A percentile compares a stretch with the other conserved stretches of the same genome.
phyloP scores from a whole-genome alignment of 2,113 vertebrate species.

The Sebastes schlegelii region DNA sequence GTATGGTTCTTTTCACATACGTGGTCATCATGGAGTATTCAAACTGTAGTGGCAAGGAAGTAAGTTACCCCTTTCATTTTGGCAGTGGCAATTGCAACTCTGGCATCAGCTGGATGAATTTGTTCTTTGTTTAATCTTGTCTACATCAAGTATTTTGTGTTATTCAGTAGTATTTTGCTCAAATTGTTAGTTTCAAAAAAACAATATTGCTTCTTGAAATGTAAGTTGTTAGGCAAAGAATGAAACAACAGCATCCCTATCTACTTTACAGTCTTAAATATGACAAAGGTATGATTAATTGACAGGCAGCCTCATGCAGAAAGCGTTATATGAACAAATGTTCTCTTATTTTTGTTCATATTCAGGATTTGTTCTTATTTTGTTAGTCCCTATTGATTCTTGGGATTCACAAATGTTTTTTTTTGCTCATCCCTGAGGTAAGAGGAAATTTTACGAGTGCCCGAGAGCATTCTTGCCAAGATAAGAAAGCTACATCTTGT shows the following conservation, averaged over 20 bases:
- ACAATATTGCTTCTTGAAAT: not conserved
- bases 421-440: too few relatives aligned
- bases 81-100: not conserved
- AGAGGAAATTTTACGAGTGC: too few relatives aligned
- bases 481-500: too few relatives aligned
- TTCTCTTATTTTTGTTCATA: too few relatives aligned
- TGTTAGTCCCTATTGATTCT: too few relatives aligned
- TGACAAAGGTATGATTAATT: not conserved
- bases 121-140: not conserved
- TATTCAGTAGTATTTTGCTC: not conserved
- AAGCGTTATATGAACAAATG: too few relatives aligned
- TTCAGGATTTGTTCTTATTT: too few relatives aligned
- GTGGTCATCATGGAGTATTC: not conserved
- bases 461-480: too few relatives aligned
- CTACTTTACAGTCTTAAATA: not conserved
- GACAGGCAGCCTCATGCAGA: not conserved
- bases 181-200: not conserved
- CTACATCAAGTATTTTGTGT: not conserved
- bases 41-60: not conserved
- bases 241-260: not conserved
- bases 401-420: too few relatives aligned
- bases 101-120: not conserved
- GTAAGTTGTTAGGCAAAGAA: not conserved
- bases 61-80: not conserved
- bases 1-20: not conserved